Evolutionary conservation across 2,888 invertebrate species (phyloP).

Genomic region (Scaptomyza reducta): DNA sequence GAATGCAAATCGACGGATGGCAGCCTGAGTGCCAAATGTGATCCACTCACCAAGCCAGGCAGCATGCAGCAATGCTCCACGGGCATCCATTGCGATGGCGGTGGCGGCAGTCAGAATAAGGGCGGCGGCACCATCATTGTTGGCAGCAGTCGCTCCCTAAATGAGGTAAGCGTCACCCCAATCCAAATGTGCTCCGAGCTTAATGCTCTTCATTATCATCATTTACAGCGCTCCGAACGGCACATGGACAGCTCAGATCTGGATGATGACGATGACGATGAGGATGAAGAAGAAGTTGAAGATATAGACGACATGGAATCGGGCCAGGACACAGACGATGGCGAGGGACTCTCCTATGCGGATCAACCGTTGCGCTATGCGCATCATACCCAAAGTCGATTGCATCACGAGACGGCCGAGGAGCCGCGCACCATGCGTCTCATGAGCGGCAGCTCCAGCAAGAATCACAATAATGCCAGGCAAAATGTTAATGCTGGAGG

Average conservation of each 20-base stretch:
- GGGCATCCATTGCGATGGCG: constrained; percentile 88
- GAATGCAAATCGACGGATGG: constrained; percentile 89
- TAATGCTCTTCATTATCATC: constrained; percentile 10
- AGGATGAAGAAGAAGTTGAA: constrained; percentile 75
- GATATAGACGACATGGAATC: constrained; percentile 76
- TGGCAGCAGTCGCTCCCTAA: constrained; percentile 77
- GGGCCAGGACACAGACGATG: constrained; percentile 74
- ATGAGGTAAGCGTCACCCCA: constrained; percentile 71
- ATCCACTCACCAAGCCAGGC: constrained; percentile 88
- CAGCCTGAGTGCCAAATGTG: constrained; percentile 87
- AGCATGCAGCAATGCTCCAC: constrained; percentile 90
- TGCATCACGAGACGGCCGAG: constrained; percentile 82
- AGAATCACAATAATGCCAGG: constrained; percentile 60
- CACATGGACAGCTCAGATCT: constrained; percentile 72
- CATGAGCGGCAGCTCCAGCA: constrained; percentile 69
- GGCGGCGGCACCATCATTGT: constrained; percentile 81
- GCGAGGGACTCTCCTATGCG: constrained; percentile 79
- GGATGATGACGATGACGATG: constrained; percentile 74
- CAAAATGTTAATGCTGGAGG: constrained; percentile 28
- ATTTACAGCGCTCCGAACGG: constrained; percentile 64
- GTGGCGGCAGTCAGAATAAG: constrained; percentile 48
- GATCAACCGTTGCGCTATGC: constrained; percentile 82
- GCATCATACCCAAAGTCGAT: constrained; percentile 80
- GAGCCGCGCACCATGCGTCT: constrained; percentile 82
- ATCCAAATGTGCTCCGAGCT: not conserved